phyloP scores from a whole-genome alignment of 2,888 invertebrate species.

The Leptarthrus brevirostris region DNA sequence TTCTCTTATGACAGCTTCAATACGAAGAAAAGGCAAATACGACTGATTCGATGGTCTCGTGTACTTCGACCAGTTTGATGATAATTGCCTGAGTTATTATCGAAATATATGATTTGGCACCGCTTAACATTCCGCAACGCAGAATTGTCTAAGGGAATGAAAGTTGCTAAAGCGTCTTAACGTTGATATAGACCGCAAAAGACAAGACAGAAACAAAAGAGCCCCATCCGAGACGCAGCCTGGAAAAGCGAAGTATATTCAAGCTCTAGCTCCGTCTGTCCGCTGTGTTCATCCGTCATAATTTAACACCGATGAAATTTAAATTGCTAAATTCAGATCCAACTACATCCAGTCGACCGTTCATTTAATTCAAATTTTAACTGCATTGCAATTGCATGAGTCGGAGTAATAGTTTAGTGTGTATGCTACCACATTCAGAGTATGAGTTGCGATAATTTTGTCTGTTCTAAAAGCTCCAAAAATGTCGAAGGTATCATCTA shows the following conservation, averaged over 20 bases:
- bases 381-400: slow-evolving; percentile 49
- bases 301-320: slow-evolving; percentile 49
- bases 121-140: neutral
- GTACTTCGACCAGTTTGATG: slow-evolving; percentile 29
- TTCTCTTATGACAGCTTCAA: slow-evolving; percentile 47
- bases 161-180: neutral
- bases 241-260: neutral
- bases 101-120: slow-evolving; percentile 14
- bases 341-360: neutral
- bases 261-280: neutral
- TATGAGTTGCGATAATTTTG: slow-evolving; percentile 27
- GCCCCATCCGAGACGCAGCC: too few species aligned
- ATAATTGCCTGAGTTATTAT: slow-evolving; percentile 44
- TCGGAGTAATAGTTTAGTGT: slow-evolving; percentile 47
- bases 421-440: neutral
- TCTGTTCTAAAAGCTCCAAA: too few species aligned
- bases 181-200: neutral
- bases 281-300: neutral
- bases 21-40: slow-evolving; percentile 37
- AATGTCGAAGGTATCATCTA: too few species aligned
- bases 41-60: slow-evolving; percentile 39
- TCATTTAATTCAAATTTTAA: slow-evolving; percentile 48
- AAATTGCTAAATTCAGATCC: slow-evolving; percentile 46
- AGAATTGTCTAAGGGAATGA: slow-evolving; percentile 20
- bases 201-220: too few species aligned